These are phyloP conservation scores for Leptinotarsa texana DNA, from an alignment of 1,140 invertebrate genomes.

Conservation along the genomic window DNA sequence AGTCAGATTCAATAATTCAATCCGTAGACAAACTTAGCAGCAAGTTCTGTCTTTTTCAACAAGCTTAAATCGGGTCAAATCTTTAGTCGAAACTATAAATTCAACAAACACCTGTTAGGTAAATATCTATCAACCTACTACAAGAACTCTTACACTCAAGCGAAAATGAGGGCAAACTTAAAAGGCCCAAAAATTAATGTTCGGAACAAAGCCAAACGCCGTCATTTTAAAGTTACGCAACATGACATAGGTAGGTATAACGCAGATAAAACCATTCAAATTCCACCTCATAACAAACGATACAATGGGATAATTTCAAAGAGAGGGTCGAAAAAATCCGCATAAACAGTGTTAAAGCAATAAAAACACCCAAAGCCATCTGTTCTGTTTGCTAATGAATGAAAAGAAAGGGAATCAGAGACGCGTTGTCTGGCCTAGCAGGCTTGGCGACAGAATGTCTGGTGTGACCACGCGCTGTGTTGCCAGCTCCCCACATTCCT, in stretches of 20 bases:
- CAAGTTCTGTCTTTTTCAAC: too few species aligned
- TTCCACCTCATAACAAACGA: neutral
- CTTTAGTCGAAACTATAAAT: too few species aligned
- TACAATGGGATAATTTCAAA: slow-evolving; percentile 7
- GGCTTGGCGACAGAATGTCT: slow-evolving; percentile 88
- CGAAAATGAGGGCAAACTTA: too few species aligned
- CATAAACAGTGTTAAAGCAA: slow-evolving; percentile 26
- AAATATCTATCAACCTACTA: too few species aligned
- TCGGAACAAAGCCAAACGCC: neutral
- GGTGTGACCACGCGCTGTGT: slow-evolving; percentile 71
- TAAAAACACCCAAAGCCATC: slow-evolving; percentile 41
- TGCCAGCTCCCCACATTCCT: slow-evolving; percentile 66
- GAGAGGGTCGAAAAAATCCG: slow-evolving; percentile 20
- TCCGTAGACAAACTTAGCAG: too few species aligned
- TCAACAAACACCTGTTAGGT: too few species aligned
- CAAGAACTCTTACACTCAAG: too few species aligned
- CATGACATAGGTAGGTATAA: neutral
- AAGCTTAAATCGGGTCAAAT: too few species aligned
- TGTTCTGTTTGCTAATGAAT: slow-evolving; percentile 43
- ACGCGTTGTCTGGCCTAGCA: slow-evolving; percentile 70
- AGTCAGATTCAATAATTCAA: too few species aligned
- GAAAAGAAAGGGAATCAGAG: slow-evolving; percentile 57
- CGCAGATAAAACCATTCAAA: slow-evolving; percentile 6
- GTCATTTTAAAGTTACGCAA: neutral
- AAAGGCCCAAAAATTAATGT: too few species aligned